Base-by-base conservation (phyloP, 2,797 vertebrate genomes). In the Sebastes steindachneri region DNA sequence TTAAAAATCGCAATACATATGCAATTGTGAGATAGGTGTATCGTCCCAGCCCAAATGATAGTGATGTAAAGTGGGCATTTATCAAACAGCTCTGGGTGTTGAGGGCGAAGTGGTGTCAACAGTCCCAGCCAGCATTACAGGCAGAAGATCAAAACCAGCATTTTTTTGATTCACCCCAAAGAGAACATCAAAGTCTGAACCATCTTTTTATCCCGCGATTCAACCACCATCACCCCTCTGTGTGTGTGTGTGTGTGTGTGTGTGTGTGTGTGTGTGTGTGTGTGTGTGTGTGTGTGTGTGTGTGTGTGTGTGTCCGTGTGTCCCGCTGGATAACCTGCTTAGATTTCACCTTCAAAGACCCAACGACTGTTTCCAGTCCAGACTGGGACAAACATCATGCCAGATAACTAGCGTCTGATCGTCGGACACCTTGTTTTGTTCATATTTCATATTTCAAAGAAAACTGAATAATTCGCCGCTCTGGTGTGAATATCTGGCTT, bases 291-390 rank as follows among this genome's bases (percentile, higher is more conserved):
- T 14, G 35, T 37, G 35, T 2, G 35, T 37, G 35, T 11, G 33
- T 35, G 29, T 9, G 29, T 10, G 35, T 35, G 35, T 1, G 35
- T 5, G 35, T 1, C 12, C 15, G 37, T 6, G 37, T 41, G 12
- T 2, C 12, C 15, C 41, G 41, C 54, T 10, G 11, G 70, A 31
- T 23, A 19, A 45, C 41, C 25, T 55, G 19, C 57, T 54, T 5
- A 67, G 19, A 48, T 75, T 59, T 57, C 48, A 57, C 33, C 59
- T 78, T 78, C 68, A 78, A 73, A 79, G 37, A 51, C 5, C 51
- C 25, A n/a, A 15, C 3, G 2, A 26, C 17, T 19, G 26, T 54
- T 54, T 53, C 12, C 15, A 54, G 29, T 14, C 37, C 33, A 5
- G 54, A 45, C 63, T 11, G 37, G 15, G 21, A 53, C 19, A 8